Conservation (phyloP, 2,797 vertebrate genomes). For the Loriculus beryllinus region DNA sequence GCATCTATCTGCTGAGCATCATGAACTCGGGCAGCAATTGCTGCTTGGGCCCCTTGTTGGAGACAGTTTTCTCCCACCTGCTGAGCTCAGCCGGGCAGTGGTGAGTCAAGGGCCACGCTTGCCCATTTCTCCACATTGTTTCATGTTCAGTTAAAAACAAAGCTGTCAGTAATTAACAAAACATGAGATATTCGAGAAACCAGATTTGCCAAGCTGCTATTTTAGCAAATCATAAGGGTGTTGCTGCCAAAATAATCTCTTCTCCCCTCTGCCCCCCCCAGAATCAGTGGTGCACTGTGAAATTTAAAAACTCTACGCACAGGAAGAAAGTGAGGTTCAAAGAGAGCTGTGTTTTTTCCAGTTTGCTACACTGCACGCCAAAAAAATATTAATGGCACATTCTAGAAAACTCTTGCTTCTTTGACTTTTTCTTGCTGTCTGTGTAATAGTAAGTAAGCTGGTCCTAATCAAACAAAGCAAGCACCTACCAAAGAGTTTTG, state of each 20-base stretch:
- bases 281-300: background rate
- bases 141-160: conserved; percentile 74
- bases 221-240: conserved; percentile 62
- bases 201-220: conserved; percentile 71
- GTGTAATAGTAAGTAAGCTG: background rate
- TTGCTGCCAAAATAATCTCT: conserved; percentile 69
- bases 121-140: conserved; percentile 64
- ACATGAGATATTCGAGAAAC: conserved; percentile 73
- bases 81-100: conserved; percentile 44
- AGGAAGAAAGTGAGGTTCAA: conserved; percentile 44
- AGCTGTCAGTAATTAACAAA: conserved; percentile 75
- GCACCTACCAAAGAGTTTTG: background rate
- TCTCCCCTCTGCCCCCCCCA: background rate
- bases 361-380: background rate
- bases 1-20: background rate
- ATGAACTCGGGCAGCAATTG: background rate
- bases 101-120: conserved; percentile 62
- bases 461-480: background rate
- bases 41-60: conserved; percentile 40
- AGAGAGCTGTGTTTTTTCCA: conserved; percentile 13
- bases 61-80: conserved; percentile 66
- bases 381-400: background rate
- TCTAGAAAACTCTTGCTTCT: background rate
- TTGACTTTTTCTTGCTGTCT: conserved; percentile 5
- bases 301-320: conserved; percentile 8